phyloP scores from a whole-genome alignment of 2,113 vertebrate species.

The Melanerpes aurifrons region DNA sequence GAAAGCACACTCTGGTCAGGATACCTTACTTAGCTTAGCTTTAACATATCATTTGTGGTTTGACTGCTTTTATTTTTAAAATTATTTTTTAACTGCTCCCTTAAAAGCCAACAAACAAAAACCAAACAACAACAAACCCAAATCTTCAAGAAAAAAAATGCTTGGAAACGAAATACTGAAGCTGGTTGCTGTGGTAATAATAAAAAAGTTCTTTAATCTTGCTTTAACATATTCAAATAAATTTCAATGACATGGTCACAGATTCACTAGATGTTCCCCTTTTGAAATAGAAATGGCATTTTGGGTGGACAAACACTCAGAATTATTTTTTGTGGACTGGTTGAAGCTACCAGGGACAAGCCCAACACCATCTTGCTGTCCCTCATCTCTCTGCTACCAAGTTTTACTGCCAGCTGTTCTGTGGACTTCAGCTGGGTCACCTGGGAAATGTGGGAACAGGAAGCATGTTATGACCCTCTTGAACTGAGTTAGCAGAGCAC shows the following conservation, averaged over 20 bases:
- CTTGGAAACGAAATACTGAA: neutral
- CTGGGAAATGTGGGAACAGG: neutral
- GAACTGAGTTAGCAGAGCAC: neutral
- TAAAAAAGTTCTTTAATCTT: neutral
- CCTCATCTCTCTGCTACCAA: neutral
- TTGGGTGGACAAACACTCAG: neutral
- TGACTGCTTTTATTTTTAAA: neutral
- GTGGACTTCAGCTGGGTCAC: neutral
- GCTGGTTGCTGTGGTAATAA: neutral
- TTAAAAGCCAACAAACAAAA: neutral
- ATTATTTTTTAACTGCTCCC: neutral
- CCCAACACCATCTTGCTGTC: neutral
- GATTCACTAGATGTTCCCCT: neutral
- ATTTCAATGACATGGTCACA: neutral
- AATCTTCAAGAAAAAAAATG: neutral
- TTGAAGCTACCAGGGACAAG: neutral
- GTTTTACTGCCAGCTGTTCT: neutral
- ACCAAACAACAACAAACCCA: neutral
- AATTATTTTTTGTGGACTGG: neutral
- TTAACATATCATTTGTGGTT: neutral
- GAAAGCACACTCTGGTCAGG: neutral
- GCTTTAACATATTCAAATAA: neutral
- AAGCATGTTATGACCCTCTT: fast-evolving
- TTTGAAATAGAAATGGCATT: neutral
- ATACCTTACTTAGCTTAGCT: neutral